Evolutionary conservation across 2,888 invertebrate genomes (phyloP), one percentile per base, ranked within the genome.

Genomic region (Hemicrepidius hirtus): DNA sequence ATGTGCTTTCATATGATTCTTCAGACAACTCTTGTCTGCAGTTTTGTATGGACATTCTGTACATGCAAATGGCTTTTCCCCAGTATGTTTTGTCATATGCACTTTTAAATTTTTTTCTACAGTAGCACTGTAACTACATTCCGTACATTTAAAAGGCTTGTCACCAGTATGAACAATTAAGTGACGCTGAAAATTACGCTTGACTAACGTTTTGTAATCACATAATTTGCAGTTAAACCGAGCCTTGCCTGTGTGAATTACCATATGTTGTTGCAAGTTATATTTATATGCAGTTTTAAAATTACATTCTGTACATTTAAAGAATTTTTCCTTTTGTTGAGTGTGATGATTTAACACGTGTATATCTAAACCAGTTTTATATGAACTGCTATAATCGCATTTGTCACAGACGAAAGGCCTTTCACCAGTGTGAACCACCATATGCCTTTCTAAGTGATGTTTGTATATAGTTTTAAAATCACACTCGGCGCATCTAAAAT

Each of bases 101-200:
- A 40, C n/a, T 40, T 13, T 40, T 40, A 40, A 6, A 6, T 40
- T 13, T 40, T 40, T 40, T 13, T 40, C 13, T 40, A 13, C n/a
- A 1, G 13, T 0, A 13, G 13, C 40, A 13, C 13, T 49, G 12
- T 63, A 63, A 10, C 49, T 35, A 32, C 63, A 63, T n/a, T 32
- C 12, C 12, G 13, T n/a, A 40, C 65, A 65, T 37, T 53, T 46
- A n/a, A 67, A 67, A 10, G 46, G 44, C 21, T 59, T 59, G 20
- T 59, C 67, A 9, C 57, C 46, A 7, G 57, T 20, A 24, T 67
- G 67, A 21, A 59, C 20, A 16, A 16, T 57, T 1, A 59, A 10
- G 13, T 67, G 67, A 12, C 35, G 28, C 3, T 59, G 21, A 13
- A 46, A 44, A 12, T n/a, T 62, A 5, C 62, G 18, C 16, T 41